Base-by-base conservation (phyloP, 1,140 invertebrate genomes). In the Trachymyrmex cornetzi region DNA sequence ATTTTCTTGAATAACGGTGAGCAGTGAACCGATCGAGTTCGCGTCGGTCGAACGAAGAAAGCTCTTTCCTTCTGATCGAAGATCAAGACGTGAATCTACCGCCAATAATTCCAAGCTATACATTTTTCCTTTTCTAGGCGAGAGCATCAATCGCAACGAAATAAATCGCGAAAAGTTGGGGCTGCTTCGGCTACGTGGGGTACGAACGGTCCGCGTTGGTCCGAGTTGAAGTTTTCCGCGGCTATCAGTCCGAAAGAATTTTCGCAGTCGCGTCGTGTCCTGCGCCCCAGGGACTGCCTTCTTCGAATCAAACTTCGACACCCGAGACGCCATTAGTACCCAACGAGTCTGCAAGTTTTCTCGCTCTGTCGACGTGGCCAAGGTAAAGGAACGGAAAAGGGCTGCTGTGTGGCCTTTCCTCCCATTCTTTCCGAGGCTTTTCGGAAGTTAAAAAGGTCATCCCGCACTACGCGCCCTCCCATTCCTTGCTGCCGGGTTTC, bases 131-230 rank as follows among this genome's bases (percentile, higher is more conserved):
- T 61, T 74, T 75, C 24, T 61, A 48, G 12, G 19, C 80, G 38
- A 61, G 38, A n/a, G 69, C 80, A 84, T 84, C 69, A 84, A 84
- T 84, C 80, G 80, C 80, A 50, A 84, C 69, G 80, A 84, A 84
- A 84, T 84, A 84, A 84, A 84, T 74, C 80, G 69, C 69, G 80
- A 84, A 75, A 84, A 84, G 80, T 84, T 84, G 80, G 34, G 71
- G 53, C 69, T n/a, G 67, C 53, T 30, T 53, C 57, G 44, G 38
- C 55, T 74, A 84, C 38, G 80, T 74, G 67, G 48, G 67, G 48
- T 38, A 75, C 55, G 24, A 63, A 61, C 14, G 69, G 24, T 63
- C 44, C n/a, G 55, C 69, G 55, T 57, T 61, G 38, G 67, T 84
- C 55, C 80, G 80, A 69, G 38, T 30, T 38, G 67, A 84, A 84